Percentiles rank a stretch among this genome's conserved stretches.
phyloP scores from a whole-genome alignment of 2,797 vertebrate species.

The Poeciliopsis paucimaculata region DNA sequence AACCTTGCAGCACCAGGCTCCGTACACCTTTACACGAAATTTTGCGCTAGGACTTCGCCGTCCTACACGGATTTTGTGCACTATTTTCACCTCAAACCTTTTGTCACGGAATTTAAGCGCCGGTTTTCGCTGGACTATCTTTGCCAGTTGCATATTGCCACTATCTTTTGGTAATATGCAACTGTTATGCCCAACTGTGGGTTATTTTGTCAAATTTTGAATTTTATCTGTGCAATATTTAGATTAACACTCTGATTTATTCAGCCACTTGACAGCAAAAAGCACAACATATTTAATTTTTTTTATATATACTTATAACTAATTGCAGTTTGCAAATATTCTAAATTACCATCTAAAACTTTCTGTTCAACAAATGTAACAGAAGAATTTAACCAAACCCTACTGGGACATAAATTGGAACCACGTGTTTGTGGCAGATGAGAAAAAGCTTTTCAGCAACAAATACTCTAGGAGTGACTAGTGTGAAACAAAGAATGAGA shows the following conservation, averaged over 20 bases:
- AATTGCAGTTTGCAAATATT: neutral
- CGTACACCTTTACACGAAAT: too few relatives aligned
- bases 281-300: neutral
- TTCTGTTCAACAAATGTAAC: neutral
- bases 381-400: neutral
- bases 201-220: neutral
- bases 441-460: neutral
- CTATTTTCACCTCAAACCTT: too few relatives aligned
- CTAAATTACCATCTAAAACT: neutral
- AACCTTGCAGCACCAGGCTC: too few relatives aligned
- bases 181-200: neutral
- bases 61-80: too few relatives aligned
- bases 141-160: neutral
- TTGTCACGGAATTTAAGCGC: too few relatives aligned
- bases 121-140: too few relatives aligned
- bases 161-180: neutral
- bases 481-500: neutral
- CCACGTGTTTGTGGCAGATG: neutral
- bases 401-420: neutral
- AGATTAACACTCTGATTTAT: neutral
- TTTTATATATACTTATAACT: neutral
- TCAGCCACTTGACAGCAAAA: neutral
- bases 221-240: neutral
- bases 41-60: too few relatives aligned
- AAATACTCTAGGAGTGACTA: neutral